These are phyloP conservation scores for Mirounga angustirostris DNA, from an alignment of 2,113 vertebrate genomes.

Conservation along the genomic window DNA sequence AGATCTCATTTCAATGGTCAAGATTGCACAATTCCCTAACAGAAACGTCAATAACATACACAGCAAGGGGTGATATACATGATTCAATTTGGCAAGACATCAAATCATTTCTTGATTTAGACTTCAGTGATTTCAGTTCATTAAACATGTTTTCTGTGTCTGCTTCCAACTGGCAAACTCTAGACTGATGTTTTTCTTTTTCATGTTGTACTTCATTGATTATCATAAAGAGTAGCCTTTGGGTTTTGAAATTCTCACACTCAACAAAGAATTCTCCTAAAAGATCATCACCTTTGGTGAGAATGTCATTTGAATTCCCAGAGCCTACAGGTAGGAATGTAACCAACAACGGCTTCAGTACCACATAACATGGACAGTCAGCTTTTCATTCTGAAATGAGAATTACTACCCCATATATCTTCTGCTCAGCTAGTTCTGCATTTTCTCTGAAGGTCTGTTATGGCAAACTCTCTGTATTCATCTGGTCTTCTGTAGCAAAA, in stretches of 20 bases:
- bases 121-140: conserved; percentile 42
- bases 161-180: conserved; percentile 51
- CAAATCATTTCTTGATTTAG: conserved; percentile 57
- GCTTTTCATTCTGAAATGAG: conserved; percentile 55
- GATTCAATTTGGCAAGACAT: conserved; percentile 37
- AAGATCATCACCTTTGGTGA: neutral
- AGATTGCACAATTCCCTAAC: conserved; percentile 1
- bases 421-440: neutral
- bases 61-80: neutral
- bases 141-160: conserved; percentile 58
- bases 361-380: neutral
- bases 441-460: conserved; percentile 31
- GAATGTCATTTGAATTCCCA: neutral
- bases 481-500: neutral
- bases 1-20: neutral
- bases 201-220: conserved; percentile 52
- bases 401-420: neutral
- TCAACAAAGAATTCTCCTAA: conserved; percentile 21
- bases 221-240: neutral
- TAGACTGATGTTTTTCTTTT: conserved; percentile 47
- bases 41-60: conserved; percentile 1
- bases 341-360: neutral
- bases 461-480: conserved; percentile 36
- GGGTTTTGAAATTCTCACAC: neutral
- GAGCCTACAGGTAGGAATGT: neutral